These are phyloP conservation scores for Morpho helenor DNA, from an alignment of 2,888 invertebrate species.

Conservation along the genomic window DNA sequence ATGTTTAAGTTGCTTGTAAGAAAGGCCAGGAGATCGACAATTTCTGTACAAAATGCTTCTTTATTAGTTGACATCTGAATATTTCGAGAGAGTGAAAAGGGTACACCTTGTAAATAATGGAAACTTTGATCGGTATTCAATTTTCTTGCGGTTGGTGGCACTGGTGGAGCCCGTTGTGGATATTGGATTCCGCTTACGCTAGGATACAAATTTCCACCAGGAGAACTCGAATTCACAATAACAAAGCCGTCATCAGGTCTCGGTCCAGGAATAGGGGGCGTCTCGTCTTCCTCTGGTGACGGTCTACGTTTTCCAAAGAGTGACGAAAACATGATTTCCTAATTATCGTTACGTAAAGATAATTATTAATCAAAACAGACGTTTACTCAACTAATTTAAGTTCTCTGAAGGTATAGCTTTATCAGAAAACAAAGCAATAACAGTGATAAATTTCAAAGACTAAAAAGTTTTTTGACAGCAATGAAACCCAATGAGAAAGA, in stretches of 20 bases:
- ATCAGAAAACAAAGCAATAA: neutral
- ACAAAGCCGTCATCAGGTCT: constrained; percentile 62
- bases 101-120: constrained; percentile 76
- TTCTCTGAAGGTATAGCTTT: neutral
- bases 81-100: constrained; percentile 71
- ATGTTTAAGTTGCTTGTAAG: constrained; percentile 66
- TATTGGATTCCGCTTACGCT: constrained; percentile 45
- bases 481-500: too few relatives aligned
- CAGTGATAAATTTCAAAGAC: too few relatives aligned
- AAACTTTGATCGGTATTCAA: constrained; percentile 48
- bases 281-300: constrained; percentile 67
- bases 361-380: neutral
- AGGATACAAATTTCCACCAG: constrained; percentile 54
- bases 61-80: constrained; percentile 66
- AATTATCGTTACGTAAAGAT: neutral
- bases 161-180: constrained; percentile 55
- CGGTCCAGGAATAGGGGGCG: constrained; percentile 67
- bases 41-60: constrained; percentile 68
- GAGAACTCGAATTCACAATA: constrained; percentile 51
- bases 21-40: constrained; percentile 73
- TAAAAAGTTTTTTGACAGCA: too few relatives aligned
- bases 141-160: constrained; percentile 39
- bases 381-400: neutral
- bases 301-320: constrained; percentile 68
- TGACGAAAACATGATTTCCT: constrained; percentile 61